Conservation (phyloP, 1,140 invertebrate species). For the Aphelinus certus region DNA sequence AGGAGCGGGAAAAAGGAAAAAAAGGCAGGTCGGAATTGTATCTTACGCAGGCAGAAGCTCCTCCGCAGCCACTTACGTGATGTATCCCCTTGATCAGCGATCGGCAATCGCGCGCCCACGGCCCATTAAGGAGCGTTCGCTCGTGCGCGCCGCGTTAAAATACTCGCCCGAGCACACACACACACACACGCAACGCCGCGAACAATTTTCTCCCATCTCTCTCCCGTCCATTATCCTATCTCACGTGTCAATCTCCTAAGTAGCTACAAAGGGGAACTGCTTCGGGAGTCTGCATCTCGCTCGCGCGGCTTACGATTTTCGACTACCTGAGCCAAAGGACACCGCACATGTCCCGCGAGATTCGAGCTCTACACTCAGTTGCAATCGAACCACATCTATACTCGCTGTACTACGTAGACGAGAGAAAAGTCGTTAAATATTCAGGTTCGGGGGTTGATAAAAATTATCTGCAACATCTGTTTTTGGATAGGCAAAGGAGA, state of each 20-base stretch:
- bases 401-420: no score
- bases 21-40: neutral
- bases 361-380: no score
- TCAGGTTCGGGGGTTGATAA: no score
- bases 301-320: no score
- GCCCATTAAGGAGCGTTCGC: slow-evolving; percentile 22
- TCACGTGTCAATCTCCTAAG: slow-evolving; percentile 60
- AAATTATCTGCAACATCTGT: no score
- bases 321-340: no score
- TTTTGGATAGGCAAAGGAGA: no score
- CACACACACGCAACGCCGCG: slow-evolving; percentile 8
- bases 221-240: slow-evolving; percentile 58
- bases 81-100: slow-evolving; percentile 27
- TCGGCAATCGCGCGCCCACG: neutral
- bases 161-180: slow-evolving; percentile 2
- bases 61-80: slow-evolving; percentile 14
- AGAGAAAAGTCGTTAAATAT: no score
- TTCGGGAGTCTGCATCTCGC: slow-evolving; percentile 42
- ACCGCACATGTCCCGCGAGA: no score
- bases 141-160: slow-evolving; percentile 9
- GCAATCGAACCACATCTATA: no score
- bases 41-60: slow-evolving; percentile 3
- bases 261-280: slow-evolving; percentile 53
- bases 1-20: slow-evolving; percentile 1
- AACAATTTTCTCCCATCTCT: no score